Conservation (phyloP, 2,113 vertebrate species). For the Eptatretus burgeri region DNA sequence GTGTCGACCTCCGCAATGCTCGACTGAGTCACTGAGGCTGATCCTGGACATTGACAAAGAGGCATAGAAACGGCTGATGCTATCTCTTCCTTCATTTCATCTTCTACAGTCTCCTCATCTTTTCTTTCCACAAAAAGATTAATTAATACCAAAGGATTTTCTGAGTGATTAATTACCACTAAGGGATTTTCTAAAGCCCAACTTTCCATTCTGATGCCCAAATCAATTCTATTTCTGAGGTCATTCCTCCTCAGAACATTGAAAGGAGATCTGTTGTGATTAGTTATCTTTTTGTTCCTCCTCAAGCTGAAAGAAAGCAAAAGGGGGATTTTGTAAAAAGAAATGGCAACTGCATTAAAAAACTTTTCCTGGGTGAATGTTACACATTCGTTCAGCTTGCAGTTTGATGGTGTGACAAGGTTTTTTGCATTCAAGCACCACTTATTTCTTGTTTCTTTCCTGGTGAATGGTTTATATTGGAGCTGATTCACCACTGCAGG, state of each 20-base stretch:
- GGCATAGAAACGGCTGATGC: conserved; percentile 3
- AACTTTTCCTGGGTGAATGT: too few species aligned
- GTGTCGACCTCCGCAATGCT: conserved; percentile 5
- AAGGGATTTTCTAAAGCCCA: conserved; percentile 4
- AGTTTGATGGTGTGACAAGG: too few species aligned
- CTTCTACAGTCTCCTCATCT: conserved; percentile 2
- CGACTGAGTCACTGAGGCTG: conserved; percentile 4
- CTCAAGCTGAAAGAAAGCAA: not conserved
- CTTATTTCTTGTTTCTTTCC: too few species aligned
- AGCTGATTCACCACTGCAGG: too few species aligned
- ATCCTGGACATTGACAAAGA: conserved; percentile 5
- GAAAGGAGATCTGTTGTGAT: not conserved
- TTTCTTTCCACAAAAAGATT: not conserved
- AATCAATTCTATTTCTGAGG: not conserved
- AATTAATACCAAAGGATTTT: conserved; percentile 6
- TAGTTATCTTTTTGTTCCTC: conserved; percentile 1
- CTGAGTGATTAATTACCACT: conserved; percentile 5
- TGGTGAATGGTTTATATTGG: too few species aligned
- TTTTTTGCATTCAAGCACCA: too few species aligned
- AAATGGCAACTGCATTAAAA: too few species aligned
- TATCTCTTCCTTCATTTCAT: conserved; percentile 6
- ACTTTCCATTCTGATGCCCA: conserved; percentile 6
- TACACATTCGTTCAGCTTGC: too few species aligned
- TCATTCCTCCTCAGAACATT: not conserved
- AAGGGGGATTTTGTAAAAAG: too few species aligned